Evolutionary conservation across 1,140 invertebrate genomes (phyloP).

Genomic region (Lethrus apterus): DNA sequence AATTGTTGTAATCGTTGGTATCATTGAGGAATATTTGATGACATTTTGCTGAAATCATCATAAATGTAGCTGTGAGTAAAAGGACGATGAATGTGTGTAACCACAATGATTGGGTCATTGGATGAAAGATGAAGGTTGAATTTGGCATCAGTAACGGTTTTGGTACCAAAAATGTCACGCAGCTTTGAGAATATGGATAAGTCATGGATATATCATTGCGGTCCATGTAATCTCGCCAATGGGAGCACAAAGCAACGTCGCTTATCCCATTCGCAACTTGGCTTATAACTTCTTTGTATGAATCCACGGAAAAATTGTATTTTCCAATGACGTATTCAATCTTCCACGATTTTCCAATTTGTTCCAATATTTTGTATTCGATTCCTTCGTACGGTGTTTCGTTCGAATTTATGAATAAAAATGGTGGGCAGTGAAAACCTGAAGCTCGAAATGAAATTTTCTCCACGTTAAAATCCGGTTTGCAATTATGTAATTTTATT

Average conservation of each 20-base stretch:
- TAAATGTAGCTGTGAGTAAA: neutral
- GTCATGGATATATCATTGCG: neutral
- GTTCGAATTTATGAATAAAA: neutral
- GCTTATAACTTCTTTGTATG: too few relatives aligned
- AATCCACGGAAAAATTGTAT: too few relatives aligned
- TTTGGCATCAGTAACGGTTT: slow-evolving; percentile 5
- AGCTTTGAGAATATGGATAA: slow-evolving; percentile 9
- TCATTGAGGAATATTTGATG: neutral
- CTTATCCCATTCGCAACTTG: too few relatives aligned
- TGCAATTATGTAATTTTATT: too few relatives aligned
- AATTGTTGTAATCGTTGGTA: too few relatives aligned
- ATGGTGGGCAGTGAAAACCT: too few relatives aligned
- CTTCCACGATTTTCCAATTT: neutral
- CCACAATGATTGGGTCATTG: slow-evolving; percentile 2
- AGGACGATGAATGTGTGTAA: neutral
- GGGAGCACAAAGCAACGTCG: slow-evolving; percentile 11
- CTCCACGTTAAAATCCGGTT: too few relatives aligned
- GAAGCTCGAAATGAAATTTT: too few relatives aligned
- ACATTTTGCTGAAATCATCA: neutral
- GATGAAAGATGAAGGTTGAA: slow-evolving; percentile 1
- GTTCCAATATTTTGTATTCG: slow-evolving; percentile 3
- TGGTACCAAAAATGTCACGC: slow-evolving; percentile 12
- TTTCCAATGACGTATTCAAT: neutral
- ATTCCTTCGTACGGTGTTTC: neutral
- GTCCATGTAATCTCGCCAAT: neutral